These are phyloP conservation scores for Nicator chloris DNA, from an alignment of 2,113 vertebrate genomes.

Conservation along the genomic window DNA sequence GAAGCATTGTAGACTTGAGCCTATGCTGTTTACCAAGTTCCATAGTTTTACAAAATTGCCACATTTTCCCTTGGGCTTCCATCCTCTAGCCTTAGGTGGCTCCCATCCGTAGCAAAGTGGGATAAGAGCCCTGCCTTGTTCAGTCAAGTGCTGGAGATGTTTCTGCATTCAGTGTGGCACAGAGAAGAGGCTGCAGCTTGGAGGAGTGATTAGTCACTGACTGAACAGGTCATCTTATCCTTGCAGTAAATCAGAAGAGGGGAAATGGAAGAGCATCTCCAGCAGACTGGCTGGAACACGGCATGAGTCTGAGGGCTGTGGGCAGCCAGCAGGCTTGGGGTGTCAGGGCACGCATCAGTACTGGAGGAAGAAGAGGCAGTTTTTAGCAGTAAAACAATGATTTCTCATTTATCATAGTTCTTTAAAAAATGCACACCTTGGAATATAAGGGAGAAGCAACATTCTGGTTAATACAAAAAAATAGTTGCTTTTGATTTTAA, in stretches of 20 bases:
- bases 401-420: not conserved
- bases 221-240: not conserved
- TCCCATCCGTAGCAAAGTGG: not conserved
- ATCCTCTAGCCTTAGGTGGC: not conserved
- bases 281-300: fast-evolving
- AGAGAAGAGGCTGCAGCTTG: not conserved
- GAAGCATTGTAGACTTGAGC: not conserved
- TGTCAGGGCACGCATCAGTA: not conserved
- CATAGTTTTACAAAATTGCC: not conserved
- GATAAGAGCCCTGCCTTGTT: not conserved
- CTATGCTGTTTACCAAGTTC: not conserved
- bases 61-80: not conserved
- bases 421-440: not conserved
- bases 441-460: not conserved
- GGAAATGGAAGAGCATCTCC: not conserved
- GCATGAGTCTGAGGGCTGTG: not conserved
- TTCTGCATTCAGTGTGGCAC: not conserved
- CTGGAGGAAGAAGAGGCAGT: not conserved
- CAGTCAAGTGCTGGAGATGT: not conserved
- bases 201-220: not conserved
- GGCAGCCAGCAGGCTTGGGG: not conserved
- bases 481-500: not conserved
- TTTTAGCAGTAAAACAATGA: not conserved
- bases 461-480: not conserved
- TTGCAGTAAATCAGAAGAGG: not conserved